Evolutionary conservation across 2,797 vertebrate genomes (phyloP), one percentile per base, ranked within the genome.

Genomic region (Acrossocheilus fasciatus): DNA sequence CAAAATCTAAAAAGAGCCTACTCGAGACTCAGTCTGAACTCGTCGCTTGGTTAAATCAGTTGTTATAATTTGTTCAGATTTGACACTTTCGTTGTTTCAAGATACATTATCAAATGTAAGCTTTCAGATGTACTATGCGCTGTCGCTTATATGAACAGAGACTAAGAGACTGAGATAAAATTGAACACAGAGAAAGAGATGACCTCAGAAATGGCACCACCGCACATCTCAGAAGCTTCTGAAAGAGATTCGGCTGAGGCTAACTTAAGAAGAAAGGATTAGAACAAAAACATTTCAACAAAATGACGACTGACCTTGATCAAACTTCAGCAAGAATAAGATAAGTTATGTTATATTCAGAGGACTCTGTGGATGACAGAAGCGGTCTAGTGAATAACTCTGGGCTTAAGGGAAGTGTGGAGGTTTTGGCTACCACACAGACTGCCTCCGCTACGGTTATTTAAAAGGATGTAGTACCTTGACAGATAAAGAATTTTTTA

Each of bases 271-370:
- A 81, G 78, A 81, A 39, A 64, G 59, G 83, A 86, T 80, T 83
- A 52, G 76, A 84, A 81, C 47, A 30, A 57, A 89, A 85, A 59
- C 39, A 57, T 72, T 83, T 10, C 45, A 30, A 34, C 26, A 85
- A 79, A 62, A 85, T 3, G 69, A 80, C 50, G 73, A 74, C 81
- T 87, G 89, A 92, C 92, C 91, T 93, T 93, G 88, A 91, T 89
- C 85, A 75, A 80, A 87, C 52, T 50, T 81, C 70, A 69, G 41
- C 39, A 12, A 80, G 80, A 80, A 72, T 70, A 59, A 72, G 59
- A 88, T 88, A 88, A 93, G 57, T 90, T 87, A 88, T 86, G 88
- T 75, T 69, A 43, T 87, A 90, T 91, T 79, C 52, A 88, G 47
- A 66, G 45, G 41, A 18, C 66, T 82, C 64, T 45, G 50, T 26